Percentiles rank a stretch among this genome's conserved stretches.
phyloP scores from a whole-genome alignment of 1,140 invertebrate genomes.

The Mactra quadrangularis region DNA sequence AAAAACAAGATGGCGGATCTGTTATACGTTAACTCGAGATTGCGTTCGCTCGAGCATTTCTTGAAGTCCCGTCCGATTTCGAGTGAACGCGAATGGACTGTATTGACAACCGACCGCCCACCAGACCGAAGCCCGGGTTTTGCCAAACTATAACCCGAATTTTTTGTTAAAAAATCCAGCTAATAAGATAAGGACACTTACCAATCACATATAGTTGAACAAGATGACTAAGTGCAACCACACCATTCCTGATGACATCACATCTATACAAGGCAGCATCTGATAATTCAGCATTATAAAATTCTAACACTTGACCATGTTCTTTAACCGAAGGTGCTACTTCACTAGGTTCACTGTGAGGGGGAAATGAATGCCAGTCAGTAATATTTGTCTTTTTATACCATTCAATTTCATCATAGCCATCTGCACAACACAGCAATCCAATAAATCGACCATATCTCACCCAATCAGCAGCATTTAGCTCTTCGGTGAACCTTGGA shows the following conservation, averaged over 20 bases:
- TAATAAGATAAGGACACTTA: too few species aligned
- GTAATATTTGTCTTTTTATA: not conserved
- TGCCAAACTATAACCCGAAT: too few species aligned
- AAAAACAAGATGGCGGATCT: too few species aligned
- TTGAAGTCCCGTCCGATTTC: too few species aligned
- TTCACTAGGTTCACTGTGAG: not conserved
- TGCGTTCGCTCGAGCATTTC: too few species aligned
- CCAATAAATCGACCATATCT: not conserved
- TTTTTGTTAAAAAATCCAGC: too few species aligned
- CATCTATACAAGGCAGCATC: not conserved
- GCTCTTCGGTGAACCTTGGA: slow-evolving; percentile 7
- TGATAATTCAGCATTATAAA: not conserved
- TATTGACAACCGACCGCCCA: too few species aligned
- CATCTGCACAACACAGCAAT: slow-evolving; percentile 8
- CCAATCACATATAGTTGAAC: not conserved
- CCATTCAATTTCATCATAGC: not conserved
- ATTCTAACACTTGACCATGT: not conserved
- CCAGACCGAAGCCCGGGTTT: too few species aligned
- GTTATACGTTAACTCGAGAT: too few species aligned
- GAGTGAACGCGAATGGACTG: too few species aligned
- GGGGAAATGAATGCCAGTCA: not conserved
- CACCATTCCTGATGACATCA: not conserved
- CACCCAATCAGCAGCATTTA: not conserved
- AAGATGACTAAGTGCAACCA: not conserved
- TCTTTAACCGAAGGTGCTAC: not conserved